These are phyloP conservation scores for Hestina assimilis DNA, from an alignment of 1,140 invertebrate genomes.

Conservation along the genomic window DNA sequence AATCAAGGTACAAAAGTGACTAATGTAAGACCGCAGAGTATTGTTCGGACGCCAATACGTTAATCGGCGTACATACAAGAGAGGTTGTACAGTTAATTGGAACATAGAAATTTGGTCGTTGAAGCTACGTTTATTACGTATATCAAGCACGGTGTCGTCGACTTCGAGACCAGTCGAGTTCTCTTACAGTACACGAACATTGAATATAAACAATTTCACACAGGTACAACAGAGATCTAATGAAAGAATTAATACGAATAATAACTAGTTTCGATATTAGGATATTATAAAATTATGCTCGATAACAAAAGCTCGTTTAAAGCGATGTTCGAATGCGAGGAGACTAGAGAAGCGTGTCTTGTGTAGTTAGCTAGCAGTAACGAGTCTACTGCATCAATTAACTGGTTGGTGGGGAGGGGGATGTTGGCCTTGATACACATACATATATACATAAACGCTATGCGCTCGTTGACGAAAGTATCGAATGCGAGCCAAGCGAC, in stretches of 20 bases:
- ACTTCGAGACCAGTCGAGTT: conserved; percentile 54
- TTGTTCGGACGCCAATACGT: conserved; percentile 55
- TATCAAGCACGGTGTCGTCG: conserved; percentile 52
- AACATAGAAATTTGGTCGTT: conserved; percentile 46
- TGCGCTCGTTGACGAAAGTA: conserved; percentile 37
- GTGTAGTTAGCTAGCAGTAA: conserved; percentile 61
- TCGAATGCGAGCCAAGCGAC: conserved; percentile 36
- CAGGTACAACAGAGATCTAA: conserved; percentile 78
- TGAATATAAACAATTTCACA: conserved; percentile 70
- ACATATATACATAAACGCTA: conserved; percentile 56
- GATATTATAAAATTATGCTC: conserved; percentile 76
- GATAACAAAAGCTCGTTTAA: conserved; percentile 64
- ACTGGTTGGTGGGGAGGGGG: conserved; percentile 61
- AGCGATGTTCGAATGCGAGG: conserved; percentile 71
- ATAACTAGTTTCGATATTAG: conserved; percentile 71
- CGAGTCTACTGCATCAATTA: conserved; percentile 77
- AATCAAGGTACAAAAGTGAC: conserved; percentile 77
- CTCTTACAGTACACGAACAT: conserved; percentile 66
- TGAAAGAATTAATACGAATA: conserved; percentile 77
- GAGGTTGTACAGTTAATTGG: conserved; percentile 44
- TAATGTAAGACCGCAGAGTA: conserved; percentile 76
- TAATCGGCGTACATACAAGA: conserved; percentile 48
- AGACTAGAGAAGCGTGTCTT: conserved; percentile 75
- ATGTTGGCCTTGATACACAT: conserved; percentile 58
- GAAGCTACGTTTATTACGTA: conserved; percentile 52